Evolutionary conservation across 1,140 invertebrate genomes (phyloP), one percentile per base, ranked within the genome.

Genomic region (Temnothorax nylanderi): DNA sequence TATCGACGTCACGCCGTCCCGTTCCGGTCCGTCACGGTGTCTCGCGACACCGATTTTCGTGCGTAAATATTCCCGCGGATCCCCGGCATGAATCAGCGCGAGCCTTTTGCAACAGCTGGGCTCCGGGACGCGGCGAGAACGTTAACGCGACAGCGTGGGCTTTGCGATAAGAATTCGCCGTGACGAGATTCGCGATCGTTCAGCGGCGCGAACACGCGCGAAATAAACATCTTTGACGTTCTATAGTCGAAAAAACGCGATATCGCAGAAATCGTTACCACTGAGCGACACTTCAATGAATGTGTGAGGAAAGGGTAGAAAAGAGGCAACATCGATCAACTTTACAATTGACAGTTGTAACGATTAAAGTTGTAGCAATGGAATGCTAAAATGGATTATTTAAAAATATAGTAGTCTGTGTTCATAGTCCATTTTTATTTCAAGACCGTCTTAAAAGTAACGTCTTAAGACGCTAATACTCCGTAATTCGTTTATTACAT

Each of bases 11-110:
- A 60, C 49, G 13, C 8, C 34, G 54, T 34, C 65, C 77, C 26
- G 26, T 26, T 1, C 26, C 26, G 26, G 26, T 26, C n/a, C n/a
- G n/a, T n/a, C n/a, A n/a, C n/a, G 77, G 64, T 82, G 80, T 49
- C 80, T 49, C 80, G 80, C 67, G 80, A 60, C 51, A 41, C 26
- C 13, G 62, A 32, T 71, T 72, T 72, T 60, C 32, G 41, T 7
- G 6, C 49, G 34, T 47, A 34, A 77, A 76, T 76, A 76, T 41
- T 26, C 1, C 26, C 82, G 32, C 49, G 56, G 37, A 54, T 26
- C 26, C 62, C n/a, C 4, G 34, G 21, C 10, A 13, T 32, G 60
- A 58, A 32, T 56, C 37, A 41, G 47, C n/a, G 26, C 10, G 34
- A 4, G 18, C 16, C 13, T 21, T 62, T 37, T n/a, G 58, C 44